Conservation (phyloP, 2,113 vertebrate species). For the Acrocephalus kingi region DNA sequence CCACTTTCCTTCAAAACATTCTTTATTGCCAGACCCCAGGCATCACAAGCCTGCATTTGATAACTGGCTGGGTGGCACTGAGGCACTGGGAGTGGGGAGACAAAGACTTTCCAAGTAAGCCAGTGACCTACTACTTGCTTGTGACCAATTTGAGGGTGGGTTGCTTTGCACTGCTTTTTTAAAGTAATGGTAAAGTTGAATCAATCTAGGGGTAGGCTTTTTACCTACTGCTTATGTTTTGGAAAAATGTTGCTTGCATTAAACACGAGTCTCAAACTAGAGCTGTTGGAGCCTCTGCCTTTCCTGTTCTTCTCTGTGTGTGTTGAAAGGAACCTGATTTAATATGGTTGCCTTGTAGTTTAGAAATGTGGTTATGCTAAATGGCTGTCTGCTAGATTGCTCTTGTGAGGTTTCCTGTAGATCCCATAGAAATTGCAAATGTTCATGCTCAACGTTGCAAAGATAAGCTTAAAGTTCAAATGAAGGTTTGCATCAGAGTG, state of each 20-base stretch:
- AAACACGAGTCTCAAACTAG: neutral
- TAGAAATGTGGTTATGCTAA: neutral
- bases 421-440: constrained; percentile 31
- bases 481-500: constrained; percentile 22
- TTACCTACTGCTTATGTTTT: neutral
- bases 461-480: constrained; percentile 25
- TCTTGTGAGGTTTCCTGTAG: neutral
- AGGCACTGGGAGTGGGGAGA: neutral
- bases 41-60: rapidly evolving
- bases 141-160: rapidly evolving
- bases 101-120: neutral
- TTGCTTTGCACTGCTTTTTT: neutral
- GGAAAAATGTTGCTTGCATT: neutral
- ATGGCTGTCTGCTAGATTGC: neutral
- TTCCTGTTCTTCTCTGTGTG: constrained; percentile 20
- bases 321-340: constrained; percentile 17
- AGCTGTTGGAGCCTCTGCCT: constrained; percentile 4
- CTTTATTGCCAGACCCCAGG: neutral
- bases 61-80: neutral
- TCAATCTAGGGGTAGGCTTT: neutral
- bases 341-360: neutral
- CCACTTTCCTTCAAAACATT: neutral
- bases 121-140: neutral
- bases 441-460: neutral
- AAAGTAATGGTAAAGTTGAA: neutral